Base-by-base conservation (phyloP, 2,113 vertebrate genomes). In the Ochotona curzoniae region DNA sequence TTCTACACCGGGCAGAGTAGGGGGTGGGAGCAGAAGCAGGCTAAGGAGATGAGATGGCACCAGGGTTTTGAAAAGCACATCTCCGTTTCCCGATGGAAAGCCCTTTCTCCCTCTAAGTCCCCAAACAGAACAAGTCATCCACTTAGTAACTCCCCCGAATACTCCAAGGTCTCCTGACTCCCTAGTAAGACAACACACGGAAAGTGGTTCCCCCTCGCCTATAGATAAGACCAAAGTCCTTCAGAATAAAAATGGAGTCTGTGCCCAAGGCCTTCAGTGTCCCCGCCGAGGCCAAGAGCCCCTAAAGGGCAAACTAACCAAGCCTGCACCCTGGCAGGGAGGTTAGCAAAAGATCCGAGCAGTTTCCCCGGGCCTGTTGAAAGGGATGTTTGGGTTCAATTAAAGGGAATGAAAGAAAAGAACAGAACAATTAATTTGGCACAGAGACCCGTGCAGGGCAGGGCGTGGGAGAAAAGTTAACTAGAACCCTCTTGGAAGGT, bases 401-500 rank as follows among this genome's bases (percentile, higher is more conserved):
- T 51, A 20, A 51, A 30, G 49, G 1, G 2, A 5, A 12, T 15
- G 49, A n/a, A 61, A n/a, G 14, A 4, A 0, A 63, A 32, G 84
- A 8, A 30, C 26, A n/a, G 28, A 76, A 73, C 7, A 44, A 51
- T 63, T 13, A 5, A 7, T 71, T 51, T 84, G 76, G 47, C 28
- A 47, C n/a, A 13, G 51, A 82, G 28, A 66, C 60, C 61, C 35
- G 30, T 15, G 49, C 97, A 88, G 66, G 89, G 92, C 97, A 95
- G 89, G 89, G 79, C 5, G 3, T 49, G 83, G 87, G 95, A 95
- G 92, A 97, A 93, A 96, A 93, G 93, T 94, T 96, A 96, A 90
- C 49, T 8, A 94, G 94, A 97, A 97, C 79, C 93, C 90, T 44
- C 95, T 97, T 96, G 90, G 88, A 97, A 97, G 95, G 97, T 95